Evolutionary conservation across 2,113 vertebrate genomes (phyloP), one percentile per base, ranked within the genome.

Genomic region (Empidonax alnorum): DNA sequence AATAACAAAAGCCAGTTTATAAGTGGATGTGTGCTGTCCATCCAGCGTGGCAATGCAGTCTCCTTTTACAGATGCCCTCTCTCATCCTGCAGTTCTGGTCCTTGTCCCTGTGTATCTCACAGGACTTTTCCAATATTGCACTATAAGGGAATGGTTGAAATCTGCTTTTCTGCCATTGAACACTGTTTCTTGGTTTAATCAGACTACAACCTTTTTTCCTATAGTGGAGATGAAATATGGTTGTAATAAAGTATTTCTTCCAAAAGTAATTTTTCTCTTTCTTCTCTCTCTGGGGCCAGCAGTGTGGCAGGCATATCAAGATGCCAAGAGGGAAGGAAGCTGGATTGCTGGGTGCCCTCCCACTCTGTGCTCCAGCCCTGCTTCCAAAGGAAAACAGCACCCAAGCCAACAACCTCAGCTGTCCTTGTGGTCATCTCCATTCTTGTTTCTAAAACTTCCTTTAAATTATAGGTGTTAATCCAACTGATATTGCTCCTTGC

Each of bases 251-350:
- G 23, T 82, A 25, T 79, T 81, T 63, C 42, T 17, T 46, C 9
- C 52, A 46, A 58, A 75, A 4, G 5, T 35, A 16, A 13, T n/a
- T 79, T 53, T 58, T 50, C 19, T 41, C 33, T 16, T 79, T 24
- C 11, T 75, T 46, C 10, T 22, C 22, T 14, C 14, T 44, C 28
- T 33, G 18, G 3, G 12, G 5, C 5, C 68, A 62, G 10, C 20
- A 46, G 7, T 33, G 21, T 61, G 30, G 10, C 30, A 19, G 30
- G 10, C 30, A 19, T 25, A 81, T 6, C 8, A 55, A 46, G 7
- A 0, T 2, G 13, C 17, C 3, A 9, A 49, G 7, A 55, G 7
- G 13, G 6, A 92, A 69, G 15, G 19, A 12, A 71, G 6, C 1
- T 53, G 17, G 22, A 17, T 22, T 89, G 12, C n/a, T 52, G 41